Percentiles rank a stretch among this genome's conserved stretches.
phyloP scores from a whole-genome alignment of 2,797 vertebrate species.

The Limnodromus scolopaceus region DNA sequence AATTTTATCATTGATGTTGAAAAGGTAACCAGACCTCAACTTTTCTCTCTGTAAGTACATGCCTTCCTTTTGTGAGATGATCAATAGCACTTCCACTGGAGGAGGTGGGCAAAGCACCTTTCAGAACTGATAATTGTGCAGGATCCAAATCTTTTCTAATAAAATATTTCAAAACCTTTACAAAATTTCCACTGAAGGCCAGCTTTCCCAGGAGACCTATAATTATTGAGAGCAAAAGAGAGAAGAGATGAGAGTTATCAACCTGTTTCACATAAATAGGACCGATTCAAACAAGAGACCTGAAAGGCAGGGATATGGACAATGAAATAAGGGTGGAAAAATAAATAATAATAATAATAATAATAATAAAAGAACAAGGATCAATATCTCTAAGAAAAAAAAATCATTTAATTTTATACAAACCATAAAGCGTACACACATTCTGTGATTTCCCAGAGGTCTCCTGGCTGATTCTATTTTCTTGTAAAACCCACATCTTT shows the following conservation, averaged over 20 bases:
- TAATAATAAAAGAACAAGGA: slow-evolving; percentile 33
- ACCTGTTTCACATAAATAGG: slow-evolving; percentile 54
- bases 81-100: slow-evolving; percentile 72
- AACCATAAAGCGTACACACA: slow-evolving; percentile 68
- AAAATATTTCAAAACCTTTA: slow-evolving; percentile 75
- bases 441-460: slow-evolving; percentile 75
- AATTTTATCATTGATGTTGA: slow-evolving; percentile 57
- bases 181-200: slow-evolving; percentile 56
- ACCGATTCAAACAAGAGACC: not conserved
- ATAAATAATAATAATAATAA: not conserved
- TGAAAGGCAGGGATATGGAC: not conserved
- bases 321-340: slow-evolving; percentile 44
- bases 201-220: slow-evolving; percentile 70
- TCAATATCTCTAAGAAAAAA: slow-evolving; percentile 56
- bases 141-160: slow-evolving; percentile 70
- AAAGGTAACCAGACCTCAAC: slow-evolving; percentile 46
- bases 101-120: slow-evolving; percentile 67
- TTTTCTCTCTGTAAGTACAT: slow-evolving; percentile 10
- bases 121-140: slow-evolving; percentile 73
- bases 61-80: slow-evolving; percentile 61
- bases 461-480: slow-evolving; percentile 1
- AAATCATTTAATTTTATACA: slow-evolving; percentile 72
- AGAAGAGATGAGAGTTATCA: slow-evolving; percentile 19
- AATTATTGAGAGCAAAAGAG: slow-evolving; percentile 70
- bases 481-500: slow-evolving; percentile 36